Conservation (phyloP, 2,113 vertebrate genomes). For the Uropsilus gracilis region DNA sequence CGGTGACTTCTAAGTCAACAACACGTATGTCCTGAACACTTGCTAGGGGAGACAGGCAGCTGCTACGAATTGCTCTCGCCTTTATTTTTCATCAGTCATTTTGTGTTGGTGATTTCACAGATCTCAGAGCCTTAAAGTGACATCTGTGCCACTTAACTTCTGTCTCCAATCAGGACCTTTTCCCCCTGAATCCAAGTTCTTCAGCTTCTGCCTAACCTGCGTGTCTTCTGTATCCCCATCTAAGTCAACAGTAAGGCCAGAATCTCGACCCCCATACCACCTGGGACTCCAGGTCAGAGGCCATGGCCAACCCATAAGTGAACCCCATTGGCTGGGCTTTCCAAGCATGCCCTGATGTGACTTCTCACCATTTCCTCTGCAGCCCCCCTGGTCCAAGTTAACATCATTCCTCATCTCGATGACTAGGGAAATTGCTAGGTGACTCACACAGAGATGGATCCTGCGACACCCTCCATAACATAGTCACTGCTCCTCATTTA, state of each 20-base stretch:
- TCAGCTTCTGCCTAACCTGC: background rate
- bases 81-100: background rate
- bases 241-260: background rate
- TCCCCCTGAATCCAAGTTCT: background rate
- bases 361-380: background rate
- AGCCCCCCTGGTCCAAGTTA: background rate
- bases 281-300: background rate
- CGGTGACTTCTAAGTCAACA: background rate
- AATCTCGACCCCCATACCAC: background rate
- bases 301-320: background rate
- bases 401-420: background rate
- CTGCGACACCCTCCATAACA: background rate
- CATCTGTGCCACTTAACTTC: background rate
- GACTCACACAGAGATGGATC: background rate
- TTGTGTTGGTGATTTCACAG: background rate
- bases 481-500: background rate
- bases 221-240: background rate
- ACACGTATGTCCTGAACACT: background rate
- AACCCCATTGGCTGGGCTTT: background rate
- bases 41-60: background rate
- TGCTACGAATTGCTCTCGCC: background rate
- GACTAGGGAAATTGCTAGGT: background rate
- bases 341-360: background rate
- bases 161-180: background rate
- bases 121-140: background rate